Evolutionary conservation across 2,113 vertebrate species (phyloP), one percentile per base, ranked within the genome.

Genomic region (Barbus barbus): DNA sequence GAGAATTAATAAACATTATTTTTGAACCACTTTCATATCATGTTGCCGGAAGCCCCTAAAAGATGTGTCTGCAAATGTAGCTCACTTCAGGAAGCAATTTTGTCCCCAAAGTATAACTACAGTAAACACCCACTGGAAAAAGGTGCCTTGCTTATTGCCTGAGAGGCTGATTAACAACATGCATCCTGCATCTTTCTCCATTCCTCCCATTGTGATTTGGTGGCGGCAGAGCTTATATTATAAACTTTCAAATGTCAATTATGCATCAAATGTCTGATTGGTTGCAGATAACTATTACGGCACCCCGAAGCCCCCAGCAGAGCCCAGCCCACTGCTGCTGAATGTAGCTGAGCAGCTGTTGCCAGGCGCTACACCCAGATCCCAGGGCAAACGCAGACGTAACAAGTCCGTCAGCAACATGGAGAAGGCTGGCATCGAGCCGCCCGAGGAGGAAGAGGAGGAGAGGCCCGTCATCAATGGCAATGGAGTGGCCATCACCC

Each of bases 371-470:
- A 96, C 96, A 92, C 96, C 97, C 88, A 97, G 96, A 87, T 94
- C 97, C 72, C 96, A 97, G 94, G 97, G 96, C 91, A 99, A 99
- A 90, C 95, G 97, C 84, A 98, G 96, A 89, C 95, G 98, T 83
- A 99, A 99, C 93, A 98, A 98, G 86, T 99, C 97, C 33, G 97
- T 99, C 90, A 99, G 96, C 95, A 97, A 98, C 92, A 99, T 99
- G 98, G 97, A 99, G 88, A 98, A 97, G 91, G 95, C 97, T 46
- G 95, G 96, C 89, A 93, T 98, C 86, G 97, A 98, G 84, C 97
- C 97, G 48, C 97, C 97, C 0, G 97, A 97, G 89, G 97, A 98
- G 75, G 97, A 99, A 58, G 96, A 96, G 89, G 97, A 99, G 89
- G 97, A 99, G 93, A 97, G 94, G 87, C 94, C 96, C 82, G 92